Evolutionary conservation across 2,113 vertebrate genomes (phyloP), one percentile per base, ranked within the genome.

Genomic region (Clupea harengus): DNA sequence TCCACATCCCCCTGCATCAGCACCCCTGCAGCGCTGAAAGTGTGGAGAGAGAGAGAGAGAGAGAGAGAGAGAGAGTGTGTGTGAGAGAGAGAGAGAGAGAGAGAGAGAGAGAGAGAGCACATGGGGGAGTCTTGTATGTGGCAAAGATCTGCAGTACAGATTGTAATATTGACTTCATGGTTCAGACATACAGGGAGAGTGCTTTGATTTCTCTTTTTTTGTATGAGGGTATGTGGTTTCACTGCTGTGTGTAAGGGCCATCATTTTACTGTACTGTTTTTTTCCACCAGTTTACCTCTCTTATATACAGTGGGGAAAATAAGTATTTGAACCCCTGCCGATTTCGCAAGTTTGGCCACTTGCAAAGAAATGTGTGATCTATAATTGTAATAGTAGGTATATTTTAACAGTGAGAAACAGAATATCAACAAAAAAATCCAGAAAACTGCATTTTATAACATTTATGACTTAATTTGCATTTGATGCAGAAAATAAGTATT

Each of bases 21-120:
- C 64, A 52, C 85, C 47, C 85, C 22, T 45, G 67, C 64, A 44
- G 22, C 60, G n/a, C 57, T 52, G 85, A 86, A 86, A 86, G 85
- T 83, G 85, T 82, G 85, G 67, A 49, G 82, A 82, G 32, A 82
- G 39, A 81, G 84, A 85, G 81, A 81, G 45, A 47, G 25, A 39
- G 50, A 28, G 28, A 39, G 32, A 75, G 67, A 39, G 28, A 75
- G 67, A 39, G 11, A 32, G 11, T 11, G 25, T 2, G 57, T 6
- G 64, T 32, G 64, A 72, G 25, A 28, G 64, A 72, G 25, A 28
- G 22, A 67, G 5, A 67, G 64, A 72, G 64, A 32, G 64, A 64
- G 60, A 1, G 54, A 60, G 54, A 11, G 9, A 60, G 60, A 64
- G 60, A 64, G 60, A 6, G 64, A 20, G 11, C 25, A 32, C 28